phyloP scores from a whole-genome alignment of 2,113 vertebrate species.

The Casuarius casuarius region DNA sequence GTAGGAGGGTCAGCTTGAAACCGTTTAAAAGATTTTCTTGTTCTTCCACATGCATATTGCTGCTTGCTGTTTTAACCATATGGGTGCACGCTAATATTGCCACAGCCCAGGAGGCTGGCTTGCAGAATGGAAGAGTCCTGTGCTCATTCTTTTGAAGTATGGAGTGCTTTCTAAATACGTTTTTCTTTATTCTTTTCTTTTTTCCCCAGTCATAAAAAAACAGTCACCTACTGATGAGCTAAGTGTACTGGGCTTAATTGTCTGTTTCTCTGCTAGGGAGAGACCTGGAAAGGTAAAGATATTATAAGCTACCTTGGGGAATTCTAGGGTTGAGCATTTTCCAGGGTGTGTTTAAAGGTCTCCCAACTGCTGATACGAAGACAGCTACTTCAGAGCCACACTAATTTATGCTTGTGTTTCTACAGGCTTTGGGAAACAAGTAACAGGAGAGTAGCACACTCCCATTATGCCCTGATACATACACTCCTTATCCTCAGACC shows the following conservation, averaged over 20 bases:
- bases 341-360: not conserved
- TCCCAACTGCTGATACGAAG: constrained; percentile 37
- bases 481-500: constrained; percentile 19
- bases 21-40: not conserved
- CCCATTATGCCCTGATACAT: not conserved
- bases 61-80: not conserved
- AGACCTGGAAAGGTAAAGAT: not conserved
- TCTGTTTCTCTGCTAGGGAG: not conserved
- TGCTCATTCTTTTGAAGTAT: not conserved
- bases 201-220: not conserved
- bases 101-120: not conserved
- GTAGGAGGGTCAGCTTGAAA: not conserved
- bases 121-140: not conserved
- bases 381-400: constrained; percentile 36
- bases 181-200: not conserved
- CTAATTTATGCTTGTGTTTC: constrained; percentile 57
- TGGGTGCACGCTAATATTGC: not conserved
- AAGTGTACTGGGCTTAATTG: not conserved
- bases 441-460: constrained; percentile 9
- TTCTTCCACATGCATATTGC: not conserved
- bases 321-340: constrained; percentile 10
- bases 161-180: not conserved
- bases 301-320: not conserved
- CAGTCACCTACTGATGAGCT: not conserved
- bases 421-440: constrained; percentile 35